Percentiles rank a stretch among this genome's conserved stretches.
These are phyloP conservation scores for Anodontia alba DNA, from an alignment of 2,888 invertebrate species.

Conservation along the genomic window DNA sequence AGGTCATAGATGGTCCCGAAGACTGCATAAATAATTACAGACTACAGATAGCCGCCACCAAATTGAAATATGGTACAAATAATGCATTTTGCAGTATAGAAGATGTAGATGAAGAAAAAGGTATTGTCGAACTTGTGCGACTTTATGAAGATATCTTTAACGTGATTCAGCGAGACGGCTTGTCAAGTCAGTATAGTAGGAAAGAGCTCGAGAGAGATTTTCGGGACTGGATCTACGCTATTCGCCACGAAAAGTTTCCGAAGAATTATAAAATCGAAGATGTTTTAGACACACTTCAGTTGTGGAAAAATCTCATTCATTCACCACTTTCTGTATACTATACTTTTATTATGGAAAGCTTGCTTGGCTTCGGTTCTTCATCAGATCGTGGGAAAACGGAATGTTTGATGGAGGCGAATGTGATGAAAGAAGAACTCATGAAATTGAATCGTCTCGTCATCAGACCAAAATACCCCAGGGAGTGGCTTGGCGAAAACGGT, in stretches of 20 bases:
- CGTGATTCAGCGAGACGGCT: conserved; percentile 27
- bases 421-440: conserved; percentile 45
- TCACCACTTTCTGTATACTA: conserved; percentile 65
- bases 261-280: conserved; percentile 55
- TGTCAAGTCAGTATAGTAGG: conserved; percentile 22
- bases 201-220: conserved; percentile 63
- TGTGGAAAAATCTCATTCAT: conserved; percentile 54
- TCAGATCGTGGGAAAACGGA: conserved; percentile 54
- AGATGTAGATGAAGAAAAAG: conserved; percentile 34
- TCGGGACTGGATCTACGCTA: conserved; percentile 68
- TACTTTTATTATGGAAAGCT: conserved; percentile 59
- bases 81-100: conserved; percentile 42
- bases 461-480: conserved; percentile 60
- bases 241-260: conserved; percentile 51
- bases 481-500: conserved; percentile 62
- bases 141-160: conserved; percentile 59
- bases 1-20: background rate
- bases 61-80: conserved; percentile 49
- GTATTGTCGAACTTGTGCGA: conserved; percentile 45
- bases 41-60: conserved; percentile 50
- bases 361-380: conserved; percentile 61
- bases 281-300: conserved; percentile 57
- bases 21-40: conserved; percentile 27
- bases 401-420: conserved; percentile 56
- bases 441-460: conserved; percentile 50